A percentile compares a stretch with the other conserved stretches of the same genome.
phyloP scores from a whole-genome alignment of 2,888 invertebrate genomes.

The Chymomyza fuscimana region DNA sequence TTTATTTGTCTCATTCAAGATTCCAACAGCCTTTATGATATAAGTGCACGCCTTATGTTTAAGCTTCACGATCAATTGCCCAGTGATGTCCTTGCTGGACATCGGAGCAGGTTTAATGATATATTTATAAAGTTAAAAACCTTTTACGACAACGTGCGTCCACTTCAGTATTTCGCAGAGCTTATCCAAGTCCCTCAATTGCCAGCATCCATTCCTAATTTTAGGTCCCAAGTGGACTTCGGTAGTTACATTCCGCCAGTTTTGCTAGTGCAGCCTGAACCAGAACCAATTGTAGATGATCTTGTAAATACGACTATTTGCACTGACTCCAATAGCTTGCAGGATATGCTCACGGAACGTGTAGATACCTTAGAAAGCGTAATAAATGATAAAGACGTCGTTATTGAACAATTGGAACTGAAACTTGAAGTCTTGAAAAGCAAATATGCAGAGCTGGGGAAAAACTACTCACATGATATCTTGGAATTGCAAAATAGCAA shows the following conservation, averaged over 20 bases:
- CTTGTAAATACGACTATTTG: conserved; percentile 73
- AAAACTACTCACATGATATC: conserved; percentile 53
- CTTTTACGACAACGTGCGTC: conserved; percentile 96
- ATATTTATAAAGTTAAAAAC: conserved; percentile 93
- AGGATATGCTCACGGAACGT: conserved; percentile 45
- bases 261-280: conserved; percentile 86
- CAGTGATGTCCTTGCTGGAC: conserved; percentile 93
- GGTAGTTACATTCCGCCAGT: conserved; percentile 96
- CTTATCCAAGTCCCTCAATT: conserved; percentile 95
- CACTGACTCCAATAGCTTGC: conserved; percentile 30
- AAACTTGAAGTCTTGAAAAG: conserved; percentile 51
- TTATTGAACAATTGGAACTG: conserved; percentile 55
- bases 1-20: conserved; percentile 97
- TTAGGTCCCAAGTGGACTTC: conserved; percentile 93
- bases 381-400: conserved; percentile 77
- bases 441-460: conserved; percentile 61
- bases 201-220: conserved; percentile 97
- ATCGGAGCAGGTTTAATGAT: conserved; percentile 92
- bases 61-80: conserved; percentile 94
- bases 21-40: conserved; percentile 97
- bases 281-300: conserved; percentile 75
- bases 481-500: conserved; percentile 66
- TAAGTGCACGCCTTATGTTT: conserved; percentile 97
- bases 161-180: conserved; percentile 98
- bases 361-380: conserved; percentile 47